A percentile compares a stretch with the other conserved stretches of the same genome.
Conservation (phyloP, 2,113 vertebrate species). For the Pavo muticus region DNA sequence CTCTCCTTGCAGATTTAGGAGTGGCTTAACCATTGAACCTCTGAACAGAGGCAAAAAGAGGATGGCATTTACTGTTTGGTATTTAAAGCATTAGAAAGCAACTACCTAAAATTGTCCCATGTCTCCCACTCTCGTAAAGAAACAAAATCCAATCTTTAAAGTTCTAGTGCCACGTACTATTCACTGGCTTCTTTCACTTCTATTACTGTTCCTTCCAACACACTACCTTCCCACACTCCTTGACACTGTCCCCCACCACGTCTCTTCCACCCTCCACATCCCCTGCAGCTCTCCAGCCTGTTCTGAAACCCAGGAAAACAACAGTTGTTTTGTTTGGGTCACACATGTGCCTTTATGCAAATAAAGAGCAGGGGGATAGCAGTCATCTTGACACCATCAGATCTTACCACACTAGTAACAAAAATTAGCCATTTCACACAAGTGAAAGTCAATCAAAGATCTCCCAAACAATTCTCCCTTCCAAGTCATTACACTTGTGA, state of each 20-base stretch:
- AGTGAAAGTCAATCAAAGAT: neutral
- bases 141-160: neutral
- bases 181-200: neutral
- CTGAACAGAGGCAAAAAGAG: neutral
- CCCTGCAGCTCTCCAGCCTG: neutral
- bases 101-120: neutral
- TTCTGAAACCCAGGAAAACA: neutral
- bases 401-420: neutral
- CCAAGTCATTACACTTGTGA: neutral
- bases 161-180: neutral
- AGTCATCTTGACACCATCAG: neutral
- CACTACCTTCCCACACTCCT: neutral
- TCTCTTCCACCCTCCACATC: accelerated
- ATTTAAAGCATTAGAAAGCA: neutral
- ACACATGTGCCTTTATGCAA: neutral
- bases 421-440: neutral
- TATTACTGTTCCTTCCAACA: neutral
- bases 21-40: neutral
- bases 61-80: neutral
- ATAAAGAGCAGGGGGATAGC: neutral
- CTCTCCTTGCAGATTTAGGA: neutral
- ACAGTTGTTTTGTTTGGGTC: neutral
- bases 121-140: neutral
- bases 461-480: neutral
- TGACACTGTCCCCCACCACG: accelerated